phyloP scores from a whole-genome alignment of 1,140 invertebrate species.

The Aphaenogaster floridana region DNA sequence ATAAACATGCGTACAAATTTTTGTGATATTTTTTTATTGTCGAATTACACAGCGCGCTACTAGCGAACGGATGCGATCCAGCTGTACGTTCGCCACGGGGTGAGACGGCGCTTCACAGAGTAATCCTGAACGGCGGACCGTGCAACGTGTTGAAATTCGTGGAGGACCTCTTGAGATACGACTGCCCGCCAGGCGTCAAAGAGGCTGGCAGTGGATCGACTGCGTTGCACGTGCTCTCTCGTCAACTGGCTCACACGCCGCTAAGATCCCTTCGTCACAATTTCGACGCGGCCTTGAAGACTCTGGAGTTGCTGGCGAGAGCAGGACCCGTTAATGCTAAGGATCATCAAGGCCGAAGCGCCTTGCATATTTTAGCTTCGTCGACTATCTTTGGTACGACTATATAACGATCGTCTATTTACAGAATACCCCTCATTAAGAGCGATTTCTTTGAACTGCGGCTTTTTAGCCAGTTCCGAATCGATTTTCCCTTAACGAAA shows the following conservation, averaged over 20 bases:
- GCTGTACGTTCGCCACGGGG: slow-evolving; percentile 83
- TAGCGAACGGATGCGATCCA: slow-evolving; percentile 83
- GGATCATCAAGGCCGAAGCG: slow-evolving; percentile 83
- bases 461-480: background rate
- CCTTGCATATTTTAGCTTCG: slow-evolving; percentile 83
- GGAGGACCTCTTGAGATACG: slow-evolving; percentile 80
- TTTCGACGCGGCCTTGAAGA: slow-evolving; percentile 79
- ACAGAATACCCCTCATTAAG: background rate
- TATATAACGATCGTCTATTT: background rate
- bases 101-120: slow-evolving; percentile 84
- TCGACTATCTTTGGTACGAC: slow-evolving; percentile 79
- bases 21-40: background rate
- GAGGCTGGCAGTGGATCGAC: slow-evolving; percentile 84
- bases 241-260: slow-evolving; percentile 78
- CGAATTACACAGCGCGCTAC: slow-evolving; percentile 77
- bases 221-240: slow-evolving; percentile 82
- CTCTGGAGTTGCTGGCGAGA: slow-evolving; percentile 80
- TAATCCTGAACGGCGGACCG: slow-evolving; percentile 80
- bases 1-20: background rate
- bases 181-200: slow-evolving; percentile 83
- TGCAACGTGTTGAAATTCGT: slow-evolving; percentile 80
- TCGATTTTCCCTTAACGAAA: background rate
- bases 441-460: background rate
- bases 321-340: slow-evolving; percentile 82
- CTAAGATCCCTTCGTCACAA: slow-evolving; percentile 77